Percentiles rank a stretch among this genome's conserved stretches.
Conservation (phyloP, 2,888 invertebrate genomes). For the Lasius fuliginosus region DNA sequence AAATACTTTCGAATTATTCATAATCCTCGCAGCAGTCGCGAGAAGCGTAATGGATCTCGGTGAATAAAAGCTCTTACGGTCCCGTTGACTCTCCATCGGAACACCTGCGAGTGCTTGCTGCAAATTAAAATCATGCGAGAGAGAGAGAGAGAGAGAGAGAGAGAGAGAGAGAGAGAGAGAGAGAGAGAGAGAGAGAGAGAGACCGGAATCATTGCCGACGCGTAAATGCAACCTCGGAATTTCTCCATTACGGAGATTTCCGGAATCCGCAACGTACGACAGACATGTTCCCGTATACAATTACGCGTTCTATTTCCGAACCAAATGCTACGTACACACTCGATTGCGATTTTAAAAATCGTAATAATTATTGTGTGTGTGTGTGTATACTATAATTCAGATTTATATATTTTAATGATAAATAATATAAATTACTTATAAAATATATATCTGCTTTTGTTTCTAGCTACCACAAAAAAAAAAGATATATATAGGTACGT, state of each 20-base stretch:
- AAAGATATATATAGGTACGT: not conserved
- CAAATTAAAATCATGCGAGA: constrained; percentile 48
- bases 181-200: too few species aligned
- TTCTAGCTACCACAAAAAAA: not conserved
- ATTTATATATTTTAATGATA: not conserved
- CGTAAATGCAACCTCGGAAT: constrained; percentile 30
- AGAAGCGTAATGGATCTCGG: constrained; percentile 60
- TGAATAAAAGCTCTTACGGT: constrained; percentile 63
- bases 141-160: not conserved
- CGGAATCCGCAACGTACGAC: not conserved
- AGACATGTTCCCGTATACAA: not conserved
- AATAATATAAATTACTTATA: not conserved
- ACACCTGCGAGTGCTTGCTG: constrained; percentile 39
- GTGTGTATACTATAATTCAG: not conserved
- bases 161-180: too few species aligned
- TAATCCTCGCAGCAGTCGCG: constrained; percentile 66
- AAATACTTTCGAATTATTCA: constrained; percentile 76
- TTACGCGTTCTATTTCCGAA: constrained; percentile 7
- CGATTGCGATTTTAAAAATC: not conserved
- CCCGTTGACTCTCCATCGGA: constrained; percentile 57
- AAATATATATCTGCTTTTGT: not conserved
- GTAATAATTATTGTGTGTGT: not conserved
- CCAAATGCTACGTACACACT: not conserved
- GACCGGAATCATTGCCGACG: constrained; percentile 23
- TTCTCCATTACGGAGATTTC: constrained; percentile 16